phyloP scores from a whole-genome alignment of 2,888 invertebrate genomes.

The Morpho achilles region DNA sequence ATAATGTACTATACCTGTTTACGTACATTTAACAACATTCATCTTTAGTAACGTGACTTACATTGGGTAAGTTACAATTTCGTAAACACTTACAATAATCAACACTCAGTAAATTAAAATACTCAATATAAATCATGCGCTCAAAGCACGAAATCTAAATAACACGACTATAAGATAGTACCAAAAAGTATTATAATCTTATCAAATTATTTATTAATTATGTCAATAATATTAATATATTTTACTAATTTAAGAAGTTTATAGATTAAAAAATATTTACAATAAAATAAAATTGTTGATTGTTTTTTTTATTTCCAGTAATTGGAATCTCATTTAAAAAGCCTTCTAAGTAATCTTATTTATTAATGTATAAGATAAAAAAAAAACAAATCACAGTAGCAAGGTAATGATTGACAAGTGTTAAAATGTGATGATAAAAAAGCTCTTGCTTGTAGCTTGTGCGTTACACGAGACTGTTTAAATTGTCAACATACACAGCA shows the following conservation, averaged over 20 bases:
- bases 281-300: conserved; percentile 24
- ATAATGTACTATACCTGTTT: conserved; percentile 22
- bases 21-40: conserved; percentile 40
- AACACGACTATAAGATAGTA: conserved; percentile 50
- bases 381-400: conserved; percentile 72
- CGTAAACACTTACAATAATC: conserved; percentile 57
- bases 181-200: conserved; percentile 40
- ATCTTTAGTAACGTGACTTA: conserved; percentile 40
- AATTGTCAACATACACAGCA: neutral
- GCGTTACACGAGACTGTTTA: conserved; percentile 27
- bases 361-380: conserved; percentile 44
- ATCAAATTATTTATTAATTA: conserved; percentile 30
- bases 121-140: conserved; percentile 67
- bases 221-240: conserved; percentile 20
- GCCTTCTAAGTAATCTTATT: conserved; percentile 42
- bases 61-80: conserved; percentile 53
- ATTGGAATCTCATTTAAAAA: conserved; percentile 56
- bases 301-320: conserved; percentile 31
- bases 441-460: conserved; percentile 34
- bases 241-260: conserved; percentile 6
- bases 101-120: conserved; percentile 59
- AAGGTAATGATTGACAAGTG: conserved; percentile 58
- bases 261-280: conserved; percentile 31
- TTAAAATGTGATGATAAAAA: conserved; percentile 52
- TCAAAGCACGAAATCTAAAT: conserved; percentile 66